Conservation (phyloP, 2,797 vertebrate species). For the Bucorvus abyssinicus region DNA sequence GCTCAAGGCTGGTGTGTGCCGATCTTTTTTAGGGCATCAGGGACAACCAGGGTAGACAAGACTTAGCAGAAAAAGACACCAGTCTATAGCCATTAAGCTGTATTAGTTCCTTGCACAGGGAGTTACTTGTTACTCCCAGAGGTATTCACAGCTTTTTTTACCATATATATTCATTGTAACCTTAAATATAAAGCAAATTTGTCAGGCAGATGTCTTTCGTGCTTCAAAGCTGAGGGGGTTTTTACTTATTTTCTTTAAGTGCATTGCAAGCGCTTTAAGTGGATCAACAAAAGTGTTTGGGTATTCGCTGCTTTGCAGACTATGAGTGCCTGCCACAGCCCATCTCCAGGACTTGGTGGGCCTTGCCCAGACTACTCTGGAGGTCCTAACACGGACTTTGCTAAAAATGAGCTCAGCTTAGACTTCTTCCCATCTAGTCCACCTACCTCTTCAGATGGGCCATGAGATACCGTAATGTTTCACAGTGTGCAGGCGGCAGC, state of each 20-base stretch:
- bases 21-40: not conserved
- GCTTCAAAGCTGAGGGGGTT: not conserved
- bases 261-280: not conserved
- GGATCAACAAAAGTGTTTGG: not conserved
- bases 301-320: not conserved
- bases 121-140: not conserved
- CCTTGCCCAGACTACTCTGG: not conserved
- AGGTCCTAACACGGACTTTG: not conserved
- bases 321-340: not conserved
- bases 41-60: not conserved
- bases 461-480: slow-evolving; percentile 97
- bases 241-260: not conserved
- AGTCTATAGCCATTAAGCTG: not conserved
- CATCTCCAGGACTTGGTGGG: not conserved
- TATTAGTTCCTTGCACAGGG: not conserved
- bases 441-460: slow-evolving; percentile 94
- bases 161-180: not conserved
- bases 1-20: not conserved
- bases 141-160: not conserved
- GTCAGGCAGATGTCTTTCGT: not conserved
- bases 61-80: not conserved
- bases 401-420: not conserved
- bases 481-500: slow-evolving; percentile 92
- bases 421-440: not conserved
- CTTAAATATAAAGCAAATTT: not conserved